phyloP scores from a whole-genome alignment of 2,797 vertebrate species.

The Ciconia nigra region DNA sequence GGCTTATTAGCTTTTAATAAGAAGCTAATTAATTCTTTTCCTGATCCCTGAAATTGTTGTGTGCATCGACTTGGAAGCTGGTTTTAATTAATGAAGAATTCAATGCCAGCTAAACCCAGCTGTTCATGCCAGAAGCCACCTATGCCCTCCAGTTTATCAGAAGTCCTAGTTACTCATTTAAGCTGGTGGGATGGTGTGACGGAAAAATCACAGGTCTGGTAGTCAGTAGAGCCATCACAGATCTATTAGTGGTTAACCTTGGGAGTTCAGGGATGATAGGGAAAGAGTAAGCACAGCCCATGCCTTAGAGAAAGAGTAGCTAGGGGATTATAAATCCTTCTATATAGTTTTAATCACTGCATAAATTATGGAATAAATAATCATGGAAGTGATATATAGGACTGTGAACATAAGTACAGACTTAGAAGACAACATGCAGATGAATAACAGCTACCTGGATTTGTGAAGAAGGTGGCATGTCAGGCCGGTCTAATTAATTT shows the following conservation, averaged over 20 bases:
- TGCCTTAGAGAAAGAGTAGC: not conserved
- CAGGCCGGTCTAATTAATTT: not conserved
- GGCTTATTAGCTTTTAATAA: not conserved
- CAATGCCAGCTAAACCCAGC: not conserved
- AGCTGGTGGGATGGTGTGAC: not conserved
- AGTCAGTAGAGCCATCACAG: not conserved
- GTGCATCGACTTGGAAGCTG: not conserved
- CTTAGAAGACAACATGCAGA: not conserved
- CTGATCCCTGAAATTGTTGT: not conserved
- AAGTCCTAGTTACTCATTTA: not conserved
- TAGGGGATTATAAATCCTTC: not conserved
- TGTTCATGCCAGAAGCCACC: not conserved
- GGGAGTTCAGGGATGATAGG: not conserved
- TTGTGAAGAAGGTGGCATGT: not conserved
- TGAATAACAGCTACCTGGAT: not conserved
- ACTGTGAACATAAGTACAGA: not conserved
- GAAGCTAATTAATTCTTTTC: not conserved
- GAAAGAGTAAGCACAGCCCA: not conserved
- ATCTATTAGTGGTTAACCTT: not conserved
- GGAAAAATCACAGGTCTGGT: not conserved
- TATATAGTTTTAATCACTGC: not conserved
- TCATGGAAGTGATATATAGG: not conserved
- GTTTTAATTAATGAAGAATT: not conserved
- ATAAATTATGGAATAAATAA: not conserved
- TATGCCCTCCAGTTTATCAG: not conserved